These are phyloP conservation scores for Poeciliopsis prolifica DNA, from an alignment of 2,113 vertebrate species.

Conservation along the genomic window DNA sequence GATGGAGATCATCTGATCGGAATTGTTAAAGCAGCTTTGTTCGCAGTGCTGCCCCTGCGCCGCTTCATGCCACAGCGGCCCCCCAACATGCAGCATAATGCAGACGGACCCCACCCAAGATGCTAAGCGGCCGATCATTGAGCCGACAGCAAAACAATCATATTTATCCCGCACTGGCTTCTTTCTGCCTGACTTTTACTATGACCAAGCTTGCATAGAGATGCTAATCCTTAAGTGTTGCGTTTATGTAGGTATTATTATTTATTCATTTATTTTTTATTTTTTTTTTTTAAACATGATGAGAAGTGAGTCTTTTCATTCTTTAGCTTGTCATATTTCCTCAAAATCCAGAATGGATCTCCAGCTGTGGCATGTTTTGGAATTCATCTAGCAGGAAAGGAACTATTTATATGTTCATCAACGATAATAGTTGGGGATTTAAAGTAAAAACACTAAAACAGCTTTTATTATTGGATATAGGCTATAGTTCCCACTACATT, in stretches of 20 bases:
- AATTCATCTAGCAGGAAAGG: not conserved
- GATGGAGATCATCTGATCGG: not conserved
- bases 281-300: too few species aligned
- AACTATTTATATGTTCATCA: too few species aligned
- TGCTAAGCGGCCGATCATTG: slow-evolving; percentile 64
- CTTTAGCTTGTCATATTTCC: slow-evolving; percentile 14
- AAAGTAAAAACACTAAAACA: not conserved
- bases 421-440: not conserved
- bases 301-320: not conserved
- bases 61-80: slow-evolving; percentile 55
- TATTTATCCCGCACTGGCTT: slow-evolving; percentile 4
- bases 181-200: not conserved
- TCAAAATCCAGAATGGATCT: slow-evolving; percentile 10
- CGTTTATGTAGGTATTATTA: not conserved
- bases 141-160: slow-evolving; percentile 29
- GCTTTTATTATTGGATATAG: too few species aligned
- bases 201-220: not conserved
- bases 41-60: slow-evolving; percentile 66
- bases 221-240: not conserved
- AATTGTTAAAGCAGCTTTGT: slow-evolving; percentile 17
- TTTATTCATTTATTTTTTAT: not conserved
- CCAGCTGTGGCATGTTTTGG: slow-evolving; percentile 20
- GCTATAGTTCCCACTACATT: too few species aligned
- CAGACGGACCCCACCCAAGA: slow-evolving; percentile 86
- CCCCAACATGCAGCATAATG: slow-evolving; percentile 80